Evolutionary conservation across 1,140 invertebrate species (phyloP), one percentile per base, ranked within the genome.

Genomic region (Phocides pigmalion): DNA sequence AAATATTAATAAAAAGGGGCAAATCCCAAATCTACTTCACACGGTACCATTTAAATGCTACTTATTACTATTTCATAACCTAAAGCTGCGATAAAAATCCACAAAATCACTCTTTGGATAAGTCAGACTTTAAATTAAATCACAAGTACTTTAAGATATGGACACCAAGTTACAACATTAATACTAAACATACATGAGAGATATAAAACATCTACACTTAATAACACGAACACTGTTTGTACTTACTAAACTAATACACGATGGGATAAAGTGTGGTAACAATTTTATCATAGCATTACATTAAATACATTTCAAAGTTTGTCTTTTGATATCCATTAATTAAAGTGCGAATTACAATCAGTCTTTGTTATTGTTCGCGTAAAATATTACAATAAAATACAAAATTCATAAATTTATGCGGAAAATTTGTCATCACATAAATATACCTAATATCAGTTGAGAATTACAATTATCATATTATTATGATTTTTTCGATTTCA

Each of bases 71-170:
- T 58, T 50, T 61, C 17, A 64, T 70, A 25, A 44, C 54, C 28
- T 44, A 62, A 59, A 49, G 62, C 62, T 63, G 25, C 51, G 68
- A 39, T 72, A 75, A 71, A 62, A 68, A 72, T 76, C 68, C 64
- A 72, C 64, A 75, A 70, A 76, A 70, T 72, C 62, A 82, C 66
- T 88, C 87, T 90, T 90, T 90, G 87, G 87, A 87, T 79, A 70
- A 72, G 65, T 90, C 87, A 88, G 87, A 87, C 87, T 89, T 88
- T 70, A 72, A 75, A 79, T 61, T 76, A 81, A 83, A 85, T 82
- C 67, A 82, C 73, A 79, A 79, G 58, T 58, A 68, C n/a, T 70
- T 68, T 71, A 58, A 65, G 39, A 64, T 61, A 68, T 63, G 56
- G 44, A 70, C 56, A 71, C 47, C 22, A 32, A 63, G 58, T 70